Base-by-base conservation (phyloP, 1,140 invertebrate genomes). In the Tetramorium parvispinum region DNA sequence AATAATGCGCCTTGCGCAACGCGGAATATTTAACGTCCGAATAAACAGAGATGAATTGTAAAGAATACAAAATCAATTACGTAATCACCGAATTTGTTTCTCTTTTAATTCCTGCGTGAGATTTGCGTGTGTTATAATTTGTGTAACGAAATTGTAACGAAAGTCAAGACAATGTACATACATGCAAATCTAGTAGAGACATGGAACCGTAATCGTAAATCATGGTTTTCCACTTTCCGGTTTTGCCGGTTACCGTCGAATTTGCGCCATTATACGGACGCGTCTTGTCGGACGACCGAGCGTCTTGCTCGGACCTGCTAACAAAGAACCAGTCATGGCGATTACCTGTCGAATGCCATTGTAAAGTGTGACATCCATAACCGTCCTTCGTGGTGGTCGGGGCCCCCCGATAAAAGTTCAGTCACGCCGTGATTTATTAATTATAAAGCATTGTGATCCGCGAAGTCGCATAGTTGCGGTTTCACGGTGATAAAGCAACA, bases 361-460 rank as follows among this genome's bases (percentile, higher is more conserved):
- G 79, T 83, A 61, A 83, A 83, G 55, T 46, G 79, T 55, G 79
- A 83, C 79, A 83, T 75, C 68, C 79, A 83, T 83, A 83, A 83
- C 53, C 79, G 68, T 75, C n/a, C 79, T 57, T 46, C 68, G 79
- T 75, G 68, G 79, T 83, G 79, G 79, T 83, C 68, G 79, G 40
- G 53, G 3, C 18, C 43, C 43, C 40, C 40, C 79, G 79, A 83
- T 83, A 83, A 83, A 83, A 83, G 79, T 83, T 75, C 79, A 75
- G 79, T 83, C 79, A 83, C 53, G 79, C 68, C 53, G 79, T 83
- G 79, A 83, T 83, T 83, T 83, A 83, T 83, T 83, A 83, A 75
- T 83, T 83, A 83, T 83, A 83, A 83, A 83, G 79, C 68, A 83
- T 83, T 83, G 79, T 83, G 79, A 83, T 83, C 66, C 79, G 79